phyloP scores from a whole-genome alignment of 1,140 invertebrate genomes.

The Heliconius melpomene region DNA sequence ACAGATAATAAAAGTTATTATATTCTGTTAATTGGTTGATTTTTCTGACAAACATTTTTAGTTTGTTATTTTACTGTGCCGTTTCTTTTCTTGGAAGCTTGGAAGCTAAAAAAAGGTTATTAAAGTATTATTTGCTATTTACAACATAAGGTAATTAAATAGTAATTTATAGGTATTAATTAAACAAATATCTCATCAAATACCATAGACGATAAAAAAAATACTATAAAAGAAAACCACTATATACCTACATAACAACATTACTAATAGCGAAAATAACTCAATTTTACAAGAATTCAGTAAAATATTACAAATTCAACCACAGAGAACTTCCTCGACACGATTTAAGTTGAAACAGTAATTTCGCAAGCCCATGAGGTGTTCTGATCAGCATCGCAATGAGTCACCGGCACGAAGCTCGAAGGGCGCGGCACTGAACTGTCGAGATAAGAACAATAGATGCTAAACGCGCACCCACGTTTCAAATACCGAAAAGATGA shows the following conservation, averaged over 20 bases:
- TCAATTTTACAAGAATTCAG: conserved; percentile 19
- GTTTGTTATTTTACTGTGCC: too few relatives aligned
- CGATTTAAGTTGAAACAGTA: conserved; percentile 48
- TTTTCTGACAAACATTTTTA: too few relatives aligned
- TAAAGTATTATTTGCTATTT: too few relatives aligned
- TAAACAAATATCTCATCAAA: too few relatives aligned
- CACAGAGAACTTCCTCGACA: conserved; percentile 38
- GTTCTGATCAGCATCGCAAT: conserved; percentile 47
- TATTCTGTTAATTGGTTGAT: too few relatives aligned
- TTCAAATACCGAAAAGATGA: conserved; percentile 40
- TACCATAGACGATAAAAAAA: too few relatives aligned
- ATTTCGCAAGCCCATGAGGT: conserved; percentile 58
- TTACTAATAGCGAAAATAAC: neutral
- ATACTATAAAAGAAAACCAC: neutral
- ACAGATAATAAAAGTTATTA: too few relatives aligned
- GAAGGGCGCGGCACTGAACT: conserved; percentile 48
- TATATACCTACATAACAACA: neutral
- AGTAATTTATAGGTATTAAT: too few relatives aligned
- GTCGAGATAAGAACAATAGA: conserved; percentile 52
- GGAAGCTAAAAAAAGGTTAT: too few relatives aligned
- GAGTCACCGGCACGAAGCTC: conserved; percentile 50
- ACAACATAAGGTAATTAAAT: too few relatives aligned
- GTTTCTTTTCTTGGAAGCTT: too few relatives aligned
- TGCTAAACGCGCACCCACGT: conserved; percentile 41
- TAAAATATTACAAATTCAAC: conserved; percentile 33